Conservation (phyloP, 1,140 invertebrate species). For the Euglossa dilemma region DNA sequence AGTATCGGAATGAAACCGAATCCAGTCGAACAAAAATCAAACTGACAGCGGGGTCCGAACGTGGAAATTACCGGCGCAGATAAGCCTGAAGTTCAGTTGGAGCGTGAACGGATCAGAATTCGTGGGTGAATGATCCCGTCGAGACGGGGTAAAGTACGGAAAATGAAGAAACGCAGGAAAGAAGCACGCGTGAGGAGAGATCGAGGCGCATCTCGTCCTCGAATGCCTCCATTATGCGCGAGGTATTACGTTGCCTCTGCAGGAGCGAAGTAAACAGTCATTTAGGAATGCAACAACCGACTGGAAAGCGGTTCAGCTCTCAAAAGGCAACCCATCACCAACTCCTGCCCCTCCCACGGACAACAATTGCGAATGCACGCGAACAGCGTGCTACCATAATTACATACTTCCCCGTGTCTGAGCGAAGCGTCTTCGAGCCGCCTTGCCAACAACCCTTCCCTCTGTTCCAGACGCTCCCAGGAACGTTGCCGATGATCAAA, state of each 20-base stretch:
- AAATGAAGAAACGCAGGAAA: not conserved
- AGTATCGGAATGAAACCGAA: no score
- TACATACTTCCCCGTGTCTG: constrained; percentile 21
- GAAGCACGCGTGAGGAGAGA: not conserved
- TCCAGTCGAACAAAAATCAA: no score
- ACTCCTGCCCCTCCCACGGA: not conserved
- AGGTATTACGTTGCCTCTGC: not conserved
- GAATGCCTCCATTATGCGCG: not conserved
- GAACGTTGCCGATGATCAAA: constrained; percentile 12
- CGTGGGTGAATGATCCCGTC: constrained; percentile 12
- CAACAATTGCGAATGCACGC: constrained; percentile 13
- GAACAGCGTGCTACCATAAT: constrained; percentile 19
- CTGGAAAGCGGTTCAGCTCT: not conserved
- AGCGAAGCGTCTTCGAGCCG: not conserved
- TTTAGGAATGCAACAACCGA: constrained; percentile 13
- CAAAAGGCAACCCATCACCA: not conserved
- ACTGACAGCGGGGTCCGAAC: no score
- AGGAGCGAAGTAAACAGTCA: constrained; percentile 19
- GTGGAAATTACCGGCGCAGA: constrained; percentile 4
- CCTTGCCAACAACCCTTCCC: not conserved
- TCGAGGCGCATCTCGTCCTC: constrained; percentile 13
- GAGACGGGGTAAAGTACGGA: not conserved
- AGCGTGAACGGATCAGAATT: constrained; percentile 6
- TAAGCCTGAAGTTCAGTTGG: constrained; percentile 3
- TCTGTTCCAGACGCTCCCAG: constrained; percentile 1